Base-by-base conservation (phyloP, 1,140 invertebrate species). In the Calliphora vicina region DNA sequence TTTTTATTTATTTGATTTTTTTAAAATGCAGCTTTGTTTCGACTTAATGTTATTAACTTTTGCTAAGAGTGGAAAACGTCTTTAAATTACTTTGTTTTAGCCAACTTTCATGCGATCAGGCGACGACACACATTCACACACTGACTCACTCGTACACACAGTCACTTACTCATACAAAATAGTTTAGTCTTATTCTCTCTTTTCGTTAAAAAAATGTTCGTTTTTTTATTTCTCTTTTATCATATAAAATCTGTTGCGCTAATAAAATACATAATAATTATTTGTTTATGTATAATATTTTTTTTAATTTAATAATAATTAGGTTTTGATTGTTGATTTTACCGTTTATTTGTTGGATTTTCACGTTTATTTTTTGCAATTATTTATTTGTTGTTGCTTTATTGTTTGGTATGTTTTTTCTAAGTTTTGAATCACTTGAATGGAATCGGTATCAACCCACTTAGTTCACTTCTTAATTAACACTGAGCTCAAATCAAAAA, bases 401-500 rank as follows among this genome's bases (percentile, higher is more conserved):
- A n/a, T n/a, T 23, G 8, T 45, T 43, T 78, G 45, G n/a, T 45
- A n/a, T n/a, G n/a, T 78, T 78, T 35, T 25, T 74, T 78, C 25
- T 43, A 8, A 25, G 8, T 78, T 78, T 78, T 43, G 43, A 26
- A 78, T 43, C 74, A 78, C 74, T 42, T 42, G 20, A 42, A 78
- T 35, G 74, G 20, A 43, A 78, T 43, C 35, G 42, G 42, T 43
- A 42, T 23, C 35, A 78, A 78, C 74, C 74, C 74, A 45, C 74
- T 78, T 78, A 78, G 74, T 78, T 78, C 74, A 43, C 74, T 35
- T 78, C 74, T 78, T 78, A 78, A 78, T 78, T 78, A 86, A 88
- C 86, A 89, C 88, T 89, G 88, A 89, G 85, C 84, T 84, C 83
- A 85, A 86, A 87, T 85, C 80, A 82, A 88, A 89, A 88, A 89